A percentile compares a stretch with the other conserved stretches of the same genome.
phyloP scores from a whole-genome alignment of 2,797 vertebrate genomes.

The Artibeus lituratus region DNA sequence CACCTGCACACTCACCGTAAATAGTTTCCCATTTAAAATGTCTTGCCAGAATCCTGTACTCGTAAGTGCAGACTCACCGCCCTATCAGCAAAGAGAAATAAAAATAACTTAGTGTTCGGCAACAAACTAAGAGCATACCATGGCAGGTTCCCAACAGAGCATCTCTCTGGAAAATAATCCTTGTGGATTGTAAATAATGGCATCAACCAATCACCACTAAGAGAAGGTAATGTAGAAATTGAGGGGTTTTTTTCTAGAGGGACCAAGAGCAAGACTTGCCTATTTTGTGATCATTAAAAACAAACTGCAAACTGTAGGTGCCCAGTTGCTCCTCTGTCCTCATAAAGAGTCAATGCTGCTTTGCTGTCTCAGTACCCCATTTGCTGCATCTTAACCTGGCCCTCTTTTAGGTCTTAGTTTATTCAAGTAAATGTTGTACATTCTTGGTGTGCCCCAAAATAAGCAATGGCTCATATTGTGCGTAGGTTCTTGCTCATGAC shows the following conservation, averaged over 20 bases:
- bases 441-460: constrained; percentile 76
- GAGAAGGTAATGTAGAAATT: background rate
- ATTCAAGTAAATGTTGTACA: constrained; percentile 70
- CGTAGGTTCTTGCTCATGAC: constrained; percentile 77
- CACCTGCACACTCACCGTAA: background rate
- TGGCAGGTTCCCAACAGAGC: background rate
- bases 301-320: background rate
- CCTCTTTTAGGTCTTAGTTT: constrained; percentile 42
- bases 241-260: background rate
- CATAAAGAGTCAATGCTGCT: background rate
- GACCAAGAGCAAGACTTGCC: background rate
- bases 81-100: background rate
- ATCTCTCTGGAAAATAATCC: constrained; percentile 19
- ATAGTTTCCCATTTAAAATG: background rate
- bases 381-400: constrained; percentile 9
- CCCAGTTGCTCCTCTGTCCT: background rate
- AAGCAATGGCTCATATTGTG: constrained; percentile 79
- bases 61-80: background rate
- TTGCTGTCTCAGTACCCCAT: background rate
- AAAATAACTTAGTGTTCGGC: constrained; percentile 5
- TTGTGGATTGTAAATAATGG: constrained; percentile 32
- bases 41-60: background rate
- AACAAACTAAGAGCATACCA: background rate
- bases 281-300: constrained; percentile 23
- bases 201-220: background rate